phyloP scores from a whole-genome alignment of 1,140 invertebrate species.

The Bombus confusus region DNA sequence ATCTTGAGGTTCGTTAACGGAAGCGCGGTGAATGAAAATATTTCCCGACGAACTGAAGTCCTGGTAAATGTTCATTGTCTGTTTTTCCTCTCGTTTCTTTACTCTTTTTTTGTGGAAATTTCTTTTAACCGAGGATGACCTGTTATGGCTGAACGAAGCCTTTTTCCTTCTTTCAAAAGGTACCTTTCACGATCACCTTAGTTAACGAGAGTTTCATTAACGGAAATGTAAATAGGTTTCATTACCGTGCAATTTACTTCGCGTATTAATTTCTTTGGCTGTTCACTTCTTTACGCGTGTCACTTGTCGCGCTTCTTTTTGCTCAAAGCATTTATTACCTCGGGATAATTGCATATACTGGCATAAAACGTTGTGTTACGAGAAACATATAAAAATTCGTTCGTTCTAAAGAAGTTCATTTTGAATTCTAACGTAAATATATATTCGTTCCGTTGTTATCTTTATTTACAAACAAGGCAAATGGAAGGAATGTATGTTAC shows the following conservation, averaged over 20 bases:
- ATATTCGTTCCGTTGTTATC: not conserved
- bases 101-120: not conserved
- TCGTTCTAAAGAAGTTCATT: not conserved
- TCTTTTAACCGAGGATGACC: not conserved
- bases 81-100: not conserved
- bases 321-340: not conserved
- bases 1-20: constrained; percentile 18
- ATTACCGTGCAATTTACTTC: not conserved
- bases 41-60: not conserved
- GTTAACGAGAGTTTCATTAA: constrained; percentile 5
- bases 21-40: not conserved
- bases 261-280: not conserved
- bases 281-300: no score
- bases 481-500: no score
- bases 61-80: not conserved
- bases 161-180: not conserved
- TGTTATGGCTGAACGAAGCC: not conserved
- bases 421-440: not conserved
- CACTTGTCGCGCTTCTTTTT: not conserved
- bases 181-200: not conserved
- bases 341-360: no score
- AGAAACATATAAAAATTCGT: not conserved
- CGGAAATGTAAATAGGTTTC: not conserved
- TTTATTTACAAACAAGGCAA: no score
- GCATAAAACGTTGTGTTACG: not conserved